Evolutionary conservation across 2,113 vertebrate genomes (phyloP).

Genomic region (Formicarius rufipectus): DNA sequence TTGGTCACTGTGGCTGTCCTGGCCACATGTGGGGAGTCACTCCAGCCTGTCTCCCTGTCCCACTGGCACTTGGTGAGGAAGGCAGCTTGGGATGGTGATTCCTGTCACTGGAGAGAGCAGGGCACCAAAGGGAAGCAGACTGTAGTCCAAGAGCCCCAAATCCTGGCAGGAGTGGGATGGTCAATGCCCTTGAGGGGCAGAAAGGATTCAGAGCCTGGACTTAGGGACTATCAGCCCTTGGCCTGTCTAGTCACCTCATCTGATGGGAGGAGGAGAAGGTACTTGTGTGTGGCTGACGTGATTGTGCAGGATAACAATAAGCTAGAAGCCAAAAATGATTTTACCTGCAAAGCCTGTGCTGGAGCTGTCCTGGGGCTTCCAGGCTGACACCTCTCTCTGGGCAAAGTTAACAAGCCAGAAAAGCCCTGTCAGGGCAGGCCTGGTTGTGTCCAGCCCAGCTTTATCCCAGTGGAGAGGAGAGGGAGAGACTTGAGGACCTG

Average conservation of each 20-base stretch:
- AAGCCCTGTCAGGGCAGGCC: background rate
- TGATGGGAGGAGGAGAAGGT: background rate
- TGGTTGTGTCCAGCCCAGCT: background rate
- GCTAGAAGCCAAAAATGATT: background rate
- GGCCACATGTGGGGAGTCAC: accelerated
- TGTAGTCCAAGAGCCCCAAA: background rate
- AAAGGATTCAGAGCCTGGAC: background rate
- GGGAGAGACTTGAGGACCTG: background rate
- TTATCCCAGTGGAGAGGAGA: background rate
- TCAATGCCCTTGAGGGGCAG: accelerated
- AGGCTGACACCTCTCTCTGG: background rate
- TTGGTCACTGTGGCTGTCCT: accelerated
- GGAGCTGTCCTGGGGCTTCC: background rate
- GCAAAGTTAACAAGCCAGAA: background rate
- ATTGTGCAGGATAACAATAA: background rate
- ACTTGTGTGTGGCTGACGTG: background rate
- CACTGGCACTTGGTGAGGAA: background rate
- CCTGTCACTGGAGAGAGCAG: background rate
- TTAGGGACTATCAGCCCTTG: accelerated
- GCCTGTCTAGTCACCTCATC: background rate
- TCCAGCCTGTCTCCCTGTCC: accelerated
- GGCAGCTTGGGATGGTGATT: background rate
- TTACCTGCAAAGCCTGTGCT: background rate
- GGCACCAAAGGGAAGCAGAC: background rate
- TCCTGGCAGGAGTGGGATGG: background rate